phyloP scores from a whole-genome alignment of 2,797 vertebrate species.

The Sebastes reedi region DNA sequence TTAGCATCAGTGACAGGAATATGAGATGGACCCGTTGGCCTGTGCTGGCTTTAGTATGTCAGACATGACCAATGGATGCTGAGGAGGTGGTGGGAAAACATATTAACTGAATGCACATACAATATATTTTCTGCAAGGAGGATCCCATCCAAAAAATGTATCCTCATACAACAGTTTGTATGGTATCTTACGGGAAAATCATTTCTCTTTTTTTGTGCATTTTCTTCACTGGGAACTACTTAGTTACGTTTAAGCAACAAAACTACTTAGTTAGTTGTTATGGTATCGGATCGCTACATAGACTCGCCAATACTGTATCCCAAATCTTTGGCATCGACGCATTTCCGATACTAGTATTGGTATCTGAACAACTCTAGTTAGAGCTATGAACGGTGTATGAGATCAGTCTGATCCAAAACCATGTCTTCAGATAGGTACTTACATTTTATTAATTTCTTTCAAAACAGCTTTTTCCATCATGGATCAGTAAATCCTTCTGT shows the following conservation, averaged over 20 bases:
- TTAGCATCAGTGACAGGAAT: slow-evolving; percentile 54
- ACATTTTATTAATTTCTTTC: background rate
- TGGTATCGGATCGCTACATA: no score
- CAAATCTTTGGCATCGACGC: no score
- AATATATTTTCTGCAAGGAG: background rate
- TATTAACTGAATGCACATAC: background rate
- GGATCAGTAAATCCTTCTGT: background rate
- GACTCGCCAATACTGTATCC: no score
- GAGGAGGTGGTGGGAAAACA: background rate
- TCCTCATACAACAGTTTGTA: no score
- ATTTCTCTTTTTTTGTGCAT: no score
- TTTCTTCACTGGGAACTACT: no score
- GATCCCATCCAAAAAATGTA: background rate
- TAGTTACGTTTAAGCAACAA: no score
- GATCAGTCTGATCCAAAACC: background rate
- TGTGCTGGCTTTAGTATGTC: slow-evolving; percentile 15
- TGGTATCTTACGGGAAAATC: no score
- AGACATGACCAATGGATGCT: background rate
- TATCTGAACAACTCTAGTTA: no score
- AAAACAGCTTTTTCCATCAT: background rate
- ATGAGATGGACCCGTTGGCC: slow-evolving; percentile 35
- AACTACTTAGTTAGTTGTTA: no score
- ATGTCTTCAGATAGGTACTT: background rate
- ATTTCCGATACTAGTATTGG: no score
- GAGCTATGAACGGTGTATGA: no score